phyloP scores from a whole-genome alignment of 2,113 vertebrate genomes.

The Stomatorhinus ivindoensis region DNA sequence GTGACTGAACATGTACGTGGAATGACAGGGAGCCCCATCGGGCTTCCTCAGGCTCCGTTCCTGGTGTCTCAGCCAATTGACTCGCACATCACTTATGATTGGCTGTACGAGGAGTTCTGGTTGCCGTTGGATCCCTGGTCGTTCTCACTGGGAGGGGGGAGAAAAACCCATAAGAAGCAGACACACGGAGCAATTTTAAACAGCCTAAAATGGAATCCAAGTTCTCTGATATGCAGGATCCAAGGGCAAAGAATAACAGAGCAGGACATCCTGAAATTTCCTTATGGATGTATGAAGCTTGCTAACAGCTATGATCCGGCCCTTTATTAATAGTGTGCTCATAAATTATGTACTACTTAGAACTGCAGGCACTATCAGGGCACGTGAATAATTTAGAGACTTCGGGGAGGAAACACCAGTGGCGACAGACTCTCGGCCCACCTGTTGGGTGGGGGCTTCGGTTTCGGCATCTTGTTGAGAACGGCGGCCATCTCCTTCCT shows the following conservation, averaged over 20 bases:
- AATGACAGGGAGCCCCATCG: neutral
- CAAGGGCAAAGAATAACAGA: neutral
- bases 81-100: slow-evolving; percentile 68
- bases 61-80: neutral
- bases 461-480: slow-evolving; percentile 98
- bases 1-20: neutral
- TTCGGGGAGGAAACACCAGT: neutral
- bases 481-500: slow-evolving; percentile 94
- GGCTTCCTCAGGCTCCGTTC: neutral
- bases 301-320: neutral
- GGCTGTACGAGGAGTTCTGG: slow-evolving; percentile 95
- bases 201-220: neutral
- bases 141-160: slow-evolving; percentile 74
- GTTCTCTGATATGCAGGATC: neutral
- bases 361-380: neutral
- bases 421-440: slow-evolving; percentile 30
- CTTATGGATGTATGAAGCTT: neutral
- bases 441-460: slow-evolving; percentile 98
- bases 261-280: neutral
- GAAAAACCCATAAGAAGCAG: neutral
- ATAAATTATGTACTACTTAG: neutral
- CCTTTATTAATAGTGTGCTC: neutral
- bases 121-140: slow-evolving; percentile 98
- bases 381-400: neutral
- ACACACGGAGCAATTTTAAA: neutral